Evolutionary conservation across 2,888 invertebrate species (phyloP).

Genomic region (Chrysodeixis includens): DNA sequence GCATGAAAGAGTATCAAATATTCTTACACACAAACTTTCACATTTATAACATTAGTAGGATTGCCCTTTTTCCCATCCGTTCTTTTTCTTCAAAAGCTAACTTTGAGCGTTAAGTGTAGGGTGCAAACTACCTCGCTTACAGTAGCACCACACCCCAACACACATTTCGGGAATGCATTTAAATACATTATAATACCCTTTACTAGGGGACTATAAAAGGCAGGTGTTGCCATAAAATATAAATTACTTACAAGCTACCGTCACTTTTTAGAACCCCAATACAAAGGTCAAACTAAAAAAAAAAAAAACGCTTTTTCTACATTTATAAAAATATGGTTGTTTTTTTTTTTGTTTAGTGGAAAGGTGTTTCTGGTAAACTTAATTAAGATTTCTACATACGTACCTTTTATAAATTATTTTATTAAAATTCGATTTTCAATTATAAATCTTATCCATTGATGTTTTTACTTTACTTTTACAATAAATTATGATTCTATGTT

Average conservation of each 20-base stretch:
- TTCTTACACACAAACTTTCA: no score
- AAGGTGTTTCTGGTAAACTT: slow-evolving; percentile 44
- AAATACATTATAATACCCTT: slow-evolving; percentile 83
- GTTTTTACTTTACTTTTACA: no score
- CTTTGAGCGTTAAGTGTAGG: not conserved
- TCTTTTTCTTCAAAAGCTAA: no score
- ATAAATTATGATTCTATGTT: no score
- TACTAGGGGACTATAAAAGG: slow-evolving; percentile 73
- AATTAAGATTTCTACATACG: slow-evolving; percentile 31
- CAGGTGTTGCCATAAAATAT: slow-evolving; percentile 79
- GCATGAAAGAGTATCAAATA: no score
- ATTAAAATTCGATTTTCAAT: no score
- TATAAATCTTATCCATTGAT: no score
- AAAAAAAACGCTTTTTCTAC: slow-evolving; percentile 43
- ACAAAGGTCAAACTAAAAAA: slow-evolving; percentile 14
- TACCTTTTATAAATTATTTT: no score
- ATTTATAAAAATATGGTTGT: slow-evolving; percentile 23
- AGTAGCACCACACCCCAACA: slow-evolving; percentile 57
- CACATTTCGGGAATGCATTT: slow-evolving; percentile 80
- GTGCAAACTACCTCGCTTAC: slow-evolving; percentile 27
- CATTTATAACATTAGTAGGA: not conserved
- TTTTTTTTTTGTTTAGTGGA: slow-evolving; percentile 48
- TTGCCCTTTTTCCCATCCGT: no score
- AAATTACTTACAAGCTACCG: slow-evolving; percentile 74
- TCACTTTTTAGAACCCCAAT: slow-evolving; percentile 61